Evolutionary conservation across 2,113 vertebrate genomes (phyloP).

Genomic region (Mastomys natalensis): DNA sequence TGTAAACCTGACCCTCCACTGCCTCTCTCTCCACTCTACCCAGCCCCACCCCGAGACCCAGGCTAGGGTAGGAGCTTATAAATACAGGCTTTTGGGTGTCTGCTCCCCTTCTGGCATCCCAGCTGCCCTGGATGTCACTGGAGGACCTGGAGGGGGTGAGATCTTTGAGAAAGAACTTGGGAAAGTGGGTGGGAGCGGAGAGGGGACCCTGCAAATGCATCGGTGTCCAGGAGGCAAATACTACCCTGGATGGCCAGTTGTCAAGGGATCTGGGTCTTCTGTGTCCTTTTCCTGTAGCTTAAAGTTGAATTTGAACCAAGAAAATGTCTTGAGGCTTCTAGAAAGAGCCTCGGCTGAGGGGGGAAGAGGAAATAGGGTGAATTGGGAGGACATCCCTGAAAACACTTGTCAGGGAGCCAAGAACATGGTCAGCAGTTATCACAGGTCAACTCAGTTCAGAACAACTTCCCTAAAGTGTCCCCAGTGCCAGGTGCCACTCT

Average conservation of each 20-base stretch:
- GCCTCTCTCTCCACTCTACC: background rate
- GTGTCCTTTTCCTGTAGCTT: background rate
- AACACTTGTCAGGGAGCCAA: background rate
- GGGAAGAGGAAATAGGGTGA: fast-evolving
- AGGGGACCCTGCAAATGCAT: background rate
- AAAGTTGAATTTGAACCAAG: conserved; percentile 20
- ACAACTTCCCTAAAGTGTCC: background rate
- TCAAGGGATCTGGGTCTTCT: conserved; percentile 9
- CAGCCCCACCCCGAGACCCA: background rate
- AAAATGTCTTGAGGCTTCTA: background rate
- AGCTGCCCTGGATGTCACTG: conserved; percentile 40
- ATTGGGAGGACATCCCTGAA: background rate
- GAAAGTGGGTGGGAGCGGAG: background rate
- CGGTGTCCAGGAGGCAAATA: background rate
- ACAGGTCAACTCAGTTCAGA: background rate
- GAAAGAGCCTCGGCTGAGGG: background rate
- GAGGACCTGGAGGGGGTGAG: conserved; percentile 63
- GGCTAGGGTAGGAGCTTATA: conserved; percentile 66
- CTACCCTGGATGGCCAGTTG: background rate
- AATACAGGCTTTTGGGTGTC: background rate
- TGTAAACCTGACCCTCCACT: conserved; percentile 59
- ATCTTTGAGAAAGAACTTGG: background rate
- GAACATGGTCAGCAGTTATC: background rate
- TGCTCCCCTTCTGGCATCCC: background rate
- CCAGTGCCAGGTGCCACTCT: background rate